Conservation (phyloP, 2,113 vertebrate genomes). For the Pterophyllum scalare region DNA sequence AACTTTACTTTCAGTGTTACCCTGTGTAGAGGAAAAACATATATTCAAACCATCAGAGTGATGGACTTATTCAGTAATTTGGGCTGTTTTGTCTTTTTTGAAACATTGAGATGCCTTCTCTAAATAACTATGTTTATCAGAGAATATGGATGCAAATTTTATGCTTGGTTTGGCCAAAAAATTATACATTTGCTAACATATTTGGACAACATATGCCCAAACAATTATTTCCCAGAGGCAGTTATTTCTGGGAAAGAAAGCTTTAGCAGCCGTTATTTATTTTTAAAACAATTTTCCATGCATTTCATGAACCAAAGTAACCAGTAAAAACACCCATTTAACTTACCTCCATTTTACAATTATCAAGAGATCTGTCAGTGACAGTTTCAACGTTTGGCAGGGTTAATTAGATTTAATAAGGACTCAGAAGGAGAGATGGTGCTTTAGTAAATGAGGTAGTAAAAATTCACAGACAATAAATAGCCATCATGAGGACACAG, state of each 20-base stretch:
- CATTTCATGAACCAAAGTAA: conserved; percentile 25
- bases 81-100: neutral
- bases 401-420: conserved; percentile 70
- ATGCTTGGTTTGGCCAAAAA: conserved; percentile 30
- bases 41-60: neutral
- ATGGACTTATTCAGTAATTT: neutral
- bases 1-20: neutral
- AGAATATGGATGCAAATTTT: conserved; percentile 24
- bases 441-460: conserved; percentile 52
- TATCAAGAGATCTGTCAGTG: conserved; percentile 50
- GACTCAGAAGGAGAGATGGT: conserved; percentile 33
- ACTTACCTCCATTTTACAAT: conserved; percentile 48
- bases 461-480: conserved; percentile 59
- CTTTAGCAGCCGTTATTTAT: conserved; percentile 24
- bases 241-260: conserved; percentile 29
- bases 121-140: conserved; percentile 7
- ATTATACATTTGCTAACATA: conserved; percentile 32
- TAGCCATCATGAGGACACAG: conserved; percentile 47
- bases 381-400: conserved; percentile 46
- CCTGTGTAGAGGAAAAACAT: neutral
- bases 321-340: conserved; percentile 58
- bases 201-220: conserved; percentile 29
- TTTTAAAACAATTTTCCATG: neutral
- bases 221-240: conserved; percentile 32
- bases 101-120: neutral